Conservation (phyloP, 2,113 vertebrate genomes). For the Microcebus jonahi region DNA sequence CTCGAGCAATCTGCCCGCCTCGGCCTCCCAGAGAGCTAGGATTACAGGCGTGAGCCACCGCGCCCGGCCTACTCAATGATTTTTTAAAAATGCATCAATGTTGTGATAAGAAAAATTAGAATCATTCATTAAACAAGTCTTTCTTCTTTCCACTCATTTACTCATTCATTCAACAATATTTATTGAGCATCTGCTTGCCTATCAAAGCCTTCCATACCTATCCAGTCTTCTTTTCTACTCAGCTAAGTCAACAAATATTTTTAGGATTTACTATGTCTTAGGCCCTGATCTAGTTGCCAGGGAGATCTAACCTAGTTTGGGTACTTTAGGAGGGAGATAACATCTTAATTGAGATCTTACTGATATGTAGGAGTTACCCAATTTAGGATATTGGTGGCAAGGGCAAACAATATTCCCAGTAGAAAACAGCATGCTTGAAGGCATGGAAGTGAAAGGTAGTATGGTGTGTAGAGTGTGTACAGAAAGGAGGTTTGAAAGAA, state of each 20-base stretch:
- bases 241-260: background rate
- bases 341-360: background rate
- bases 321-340: background rate
- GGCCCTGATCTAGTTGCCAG: background rate
- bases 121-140: constrained; percentile 1
- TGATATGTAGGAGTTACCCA: background rate
- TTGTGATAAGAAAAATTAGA: background rate
- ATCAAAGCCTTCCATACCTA: background rate
- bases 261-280: background rate
- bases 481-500: background rate
- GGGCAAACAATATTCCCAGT: background rate
- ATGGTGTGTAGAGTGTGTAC: background rate
- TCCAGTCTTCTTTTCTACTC: background rate
- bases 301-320: background rate
- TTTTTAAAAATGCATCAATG: background rate
- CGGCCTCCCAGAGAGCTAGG: too few species aligned
- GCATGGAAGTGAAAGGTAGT: background rate
- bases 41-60: too few species aligned
- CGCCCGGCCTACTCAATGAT: too few species aligned
- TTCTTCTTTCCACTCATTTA: background rate
- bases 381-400: background rate
- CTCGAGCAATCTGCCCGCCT: too few species aligned
- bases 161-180: background rate
- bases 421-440: background rate
- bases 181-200: background rate